These are phyloP conservation scores for Coelinius sp. DNA, from an alignment of 2,888 invertebrate genomes.

Conservation along the genomic window DNA sequence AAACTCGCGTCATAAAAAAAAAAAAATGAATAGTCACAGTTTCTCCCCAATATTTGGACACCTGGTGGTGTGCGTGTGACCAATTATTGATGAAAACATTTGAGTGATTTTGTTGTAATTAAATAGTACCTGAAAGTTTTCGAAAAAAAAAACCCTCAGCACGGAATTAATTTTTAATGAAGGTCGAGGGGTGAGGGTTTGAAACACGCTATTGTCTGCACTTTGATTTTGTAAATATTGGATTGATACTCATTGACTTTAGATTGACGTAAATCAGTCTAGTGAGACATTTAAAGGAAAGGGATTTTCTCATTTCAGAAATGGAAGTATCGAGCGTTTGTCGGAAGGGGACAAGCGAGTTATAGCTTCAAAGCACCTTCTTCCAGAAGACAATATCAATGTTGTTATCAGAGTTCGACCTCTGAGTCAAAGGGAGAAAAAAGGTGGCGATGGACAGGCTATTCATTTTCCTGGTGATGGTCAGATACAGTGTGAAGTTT, in stretches of 20 bases:
- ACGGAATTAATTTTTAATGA: not conserved
- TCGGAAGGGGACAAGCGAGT: conserved; percentile 71
- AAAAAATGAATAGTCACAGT: not conserved
- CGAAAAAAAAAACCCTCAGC: not conserved
- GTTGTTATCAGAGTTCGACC: conserved; percentile 92
- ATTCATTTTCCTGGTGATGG: conserved; percentile 92
- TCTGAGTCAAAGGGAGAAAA: conserved; percentile 81
- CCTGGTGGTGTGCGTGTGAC: not conserved
- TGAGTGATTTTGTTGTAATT: too few species aligned
- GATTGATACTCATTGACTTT: not conserved
- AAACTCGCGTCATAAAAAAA: not conserved
- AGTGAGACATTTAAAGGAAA: not conserved
- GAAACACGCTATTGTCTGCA: not conserved
- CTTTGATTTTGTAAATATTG: not conserved
- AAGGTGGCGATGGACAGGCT: conserved; percentile 78
- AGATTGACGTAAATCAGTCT: too few species aligned
- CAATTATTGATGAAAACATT: not conserved
- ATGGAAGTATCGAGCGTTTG: conserved; percentile 72
- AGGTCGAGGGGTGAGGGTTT: not conserved
- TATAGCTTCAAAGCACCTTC: conserved; percentile 71
- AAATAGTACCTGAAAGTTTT: not conserved
- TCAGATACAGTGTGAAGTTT: conserved; percentile 75
- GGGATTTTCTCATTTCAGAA: conserved; percentile 58
- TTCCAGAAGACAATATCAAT: conserved; percentile 87
- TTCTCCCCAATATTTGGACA: not conserved